These are phyloP conservation scores for Tiaroga cobitis DNA, from an alignment of 2,797 vertebrate genomes.

Conservation along the genomic window DNA sequence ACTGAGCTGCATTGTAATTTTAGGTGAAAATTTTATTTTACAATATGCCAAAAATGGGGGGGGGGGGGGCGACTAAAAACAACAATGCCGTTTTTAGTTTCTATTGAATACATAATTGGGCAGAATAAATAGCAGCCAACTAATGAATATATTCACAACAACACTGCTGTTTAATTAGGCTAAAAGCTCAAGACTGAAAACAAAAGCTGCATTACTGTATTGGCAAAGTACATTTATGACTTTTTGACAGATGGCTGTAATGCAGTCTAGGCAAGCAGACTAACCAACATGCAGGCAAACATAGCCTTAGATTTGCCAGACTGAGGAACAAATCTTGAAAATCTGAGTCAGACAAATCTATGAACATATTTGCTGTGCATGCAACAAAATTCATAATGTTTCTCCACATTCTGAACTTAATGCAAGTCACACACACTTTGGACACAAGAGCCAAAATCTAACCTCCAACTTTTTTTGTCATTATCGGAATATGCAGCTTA, in stretches of 20 bases:
- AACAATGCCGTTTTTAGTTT: constrained; percentile 64
- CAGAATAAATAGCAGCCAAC: constrained; percentile 69
- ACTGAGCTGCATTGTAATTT: constrained; percentile 8
- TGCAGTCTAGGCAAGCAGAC: constrained; percentile 53
- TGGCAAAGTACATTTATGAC: constrained; percentile 71
- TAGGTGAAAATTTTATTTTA: constrained; percentile 21
- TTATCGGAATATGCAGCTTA: not conserved
- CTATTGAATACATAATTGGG: constrained; percentile 70
- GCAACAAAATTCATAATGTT: constrained; percentile 14
- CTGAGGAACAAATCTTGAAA: constrained; percentile 10
- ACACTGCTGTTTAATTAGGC: constrained; percentile 74
- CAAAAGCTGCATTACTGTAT: constrained; percentile 71
- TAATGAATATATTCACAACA: constrained; percentile 71
- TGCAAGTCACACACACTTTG: constrained; percentile 19
- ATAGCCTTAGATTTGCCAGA: constrained; percentile 16
- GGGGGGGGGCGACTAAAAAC: not conserved
- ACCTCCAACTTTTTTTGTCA: not conserved
- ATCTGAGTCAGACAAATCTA: constrained; percentile 9
- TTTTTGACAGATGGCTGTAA: constrained; percentile 73
- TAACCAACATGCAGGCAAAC: constrained; percentile 44
- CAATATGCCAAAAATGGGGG: not conserved
- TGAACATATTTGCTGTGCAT: constrained; percentile 17
- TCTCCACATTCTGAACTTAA: constrained; percentile 12
- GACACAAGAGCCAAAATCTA: not conserved
- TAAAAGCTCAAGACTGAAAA: constrained; percentile 77